These are phyloP conservation scores for Odontocerum albicorne DNA, from an alignment of 2,888 invertebrate genomes.

Conservation along the genomic window DNA sequence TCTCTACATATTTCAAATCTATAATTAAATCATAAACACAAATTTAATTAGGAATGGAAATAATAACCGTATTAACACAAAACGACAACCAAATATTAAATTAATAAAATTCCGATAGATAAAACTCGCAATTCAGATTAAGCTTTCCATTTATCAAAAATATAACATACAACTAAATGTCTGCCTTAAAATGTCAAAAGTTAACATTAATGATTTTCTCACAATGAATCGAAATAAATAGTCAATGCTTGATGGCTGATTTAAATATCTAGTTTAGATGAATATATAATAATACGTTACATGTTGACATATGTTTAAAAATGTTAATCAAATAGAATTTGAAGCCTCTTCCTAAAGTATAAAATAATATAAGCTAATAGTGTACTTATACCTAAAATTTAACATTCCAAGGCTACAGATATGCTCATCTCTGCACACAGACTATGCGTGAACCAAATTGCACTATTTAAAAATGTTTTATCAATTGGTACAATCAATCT, in stretches of 20 bases:
- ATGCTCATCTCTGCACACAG: constrained; percentile 14
- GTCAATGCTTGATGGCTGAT: constrained; percentile 2
- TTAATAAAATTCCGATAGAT: too few species aligned
- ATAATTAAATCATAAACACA: too few species aligned
- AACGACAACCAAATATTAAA: too few species aligned
- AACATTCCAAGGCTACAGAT: constrained; percentile 17
- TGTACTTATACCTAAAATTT: constrained; percentile 5
- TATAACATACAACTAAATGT: too few species aligned
- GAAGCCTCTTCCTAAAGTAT: constrained; percentile 14
- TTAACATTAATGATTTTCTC: too few species aligned
- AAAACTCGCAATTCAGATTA: too few species aligned
- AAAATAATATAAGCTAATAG: constrained; percentile 17
- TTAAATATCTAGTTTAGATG: constrained; percentile 13
- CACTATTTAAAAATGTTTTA: background rate
- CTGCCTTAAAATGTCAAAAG: too few species aligned
- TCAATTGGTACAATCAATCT: background rate
- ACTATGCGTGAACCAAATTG: constrained; percentile 13
- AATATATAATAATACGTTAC: constrained; percentile 9
- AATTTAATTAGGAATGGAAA: too few species aligned
- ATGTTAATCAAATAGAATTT: constrained; percentile 8
- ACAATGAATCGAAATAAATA: background rate
- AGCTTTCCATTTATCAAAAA: too few species aligned
- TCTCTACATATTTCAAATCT: too few species aligned
- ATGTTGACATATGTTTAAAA: constrained; percentile 12
- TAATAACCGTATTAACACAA: too few species aligned